Evolutionary conservation across 2,797 vertebrate species (phyloP).

Genomic region (Tokudaia tokunoshimensis): DNA sequence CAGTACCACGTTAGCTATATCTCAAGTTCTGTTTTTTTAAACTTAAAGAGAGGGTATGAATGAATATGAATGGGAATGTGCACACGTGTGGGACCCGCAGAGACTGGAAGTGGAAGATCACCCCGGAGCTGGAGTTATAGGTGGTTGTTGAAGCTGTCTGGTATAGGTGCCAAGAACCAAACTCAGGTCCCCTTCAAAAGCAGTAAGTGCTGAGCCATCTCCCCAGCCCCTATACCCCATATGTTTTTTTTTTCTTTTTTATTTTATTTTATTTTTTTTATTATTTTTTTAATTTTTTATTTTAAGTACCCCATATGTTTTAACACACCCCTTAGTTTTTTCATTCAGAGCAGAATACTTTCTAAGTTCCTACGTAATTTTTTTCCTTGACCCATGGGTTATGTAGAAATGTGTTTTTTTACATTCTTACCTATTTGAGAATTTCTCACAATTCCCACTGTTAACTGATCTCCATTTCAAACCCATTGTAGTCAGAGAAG

Average conservation of each 20-base stretch:
- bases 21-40: not conserved
- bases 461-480: not conserved
- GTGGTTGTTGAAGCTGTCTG: too few species aligned
- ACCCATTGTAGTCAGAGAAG: not conserved
- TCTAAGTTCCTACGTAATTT: not conserved
- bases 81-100: not conserved
- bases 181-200: not conserved
- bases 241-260: too few species aligned
- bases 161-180: too few species aligned
- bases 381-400: not conserved
- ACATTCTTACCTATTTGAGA: not conserved
- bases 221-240: not conserved
- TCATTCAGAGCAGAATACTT: conserved; percentile 27
- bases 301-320: not conserved
- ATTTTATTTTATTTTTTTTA: too few species aligned
- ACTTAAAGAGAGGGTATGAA: not conserved
- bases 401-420: conserved; percentile 1
- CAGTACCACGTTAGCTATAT: not conserved
- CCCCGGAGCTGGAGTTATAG: not conserved
- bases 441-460: not conserved
- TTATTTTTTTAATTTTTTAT: too few species aligned
- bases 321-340: conserved; percentile 13
- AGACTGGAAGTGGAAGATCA: not conserved
- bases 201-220: not conserved
- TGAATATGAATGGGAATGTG: not conserved